phyloP scores from a whole-genome alignment of 2,797 vertebrate genomes.

The Fringilla coelebs region DNA sequence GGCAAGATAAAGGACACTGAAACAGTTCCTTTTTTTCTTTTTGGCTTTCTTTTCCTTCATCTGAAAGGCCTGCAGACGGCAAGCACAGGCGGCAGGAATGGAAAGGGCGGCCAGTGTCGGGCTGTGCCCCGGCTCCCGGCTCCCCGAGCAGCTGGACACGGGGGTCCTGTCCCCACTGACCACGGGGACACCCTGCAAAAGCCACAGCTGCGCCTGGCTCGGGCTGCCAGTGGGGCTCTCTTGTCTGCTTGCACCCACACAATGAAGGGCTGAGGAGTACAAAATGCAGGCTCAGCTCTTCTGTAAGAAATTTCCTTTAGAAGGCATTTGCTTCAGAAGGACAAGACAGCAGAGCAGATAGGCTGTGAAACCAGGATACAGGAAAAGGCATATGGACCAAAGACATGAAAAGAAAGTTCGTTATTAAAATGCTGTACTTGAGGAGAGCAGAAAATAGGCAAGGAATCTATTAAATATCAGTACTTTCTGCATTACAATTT shows the following conservation, averaged over 20 bases:
- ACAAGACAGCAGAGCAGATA: not conserved
- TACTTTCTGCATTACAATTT: not conserved
- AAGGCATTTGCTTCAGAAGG: conserved; percentile 15
- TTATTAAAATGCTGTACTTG: conserved; percentile 1
- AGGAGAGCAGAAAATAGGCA: conserved; percentile 22
- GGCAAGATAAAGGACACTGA: conserved; percentile 32
- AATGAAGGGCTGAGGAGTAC: not conserved
- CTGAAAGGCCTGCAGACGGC: not conserved
- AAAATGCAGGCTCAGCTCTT: not conserved
- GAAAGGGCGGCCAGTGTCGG: not conserved
- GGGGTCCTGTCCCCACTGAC: not conserved
- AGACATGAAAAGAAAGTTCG: not conserved
- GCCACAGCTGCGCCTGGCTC: not conserved
- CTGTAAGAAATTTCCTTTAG: not conserved
- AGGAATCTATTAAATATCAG: not conserved
- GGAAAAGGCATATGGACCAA: not conserved
- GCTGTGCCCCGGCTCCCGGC: not conserved
- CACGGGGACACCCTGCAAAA: not conserved
- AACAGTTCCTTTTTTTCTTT: not conserved
- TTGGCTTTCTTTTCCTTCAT: conserved; percentile 1
- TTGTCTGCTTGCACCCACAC: not conserved
- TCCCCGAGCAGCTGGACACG: fast-evolving
- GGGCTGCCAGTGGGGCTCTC: not conserved
- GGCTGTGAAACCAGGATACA: not conserved
- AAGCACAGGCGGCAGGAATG: not conserved